Percentiles rank a stretch among this genome's conserved stretches.
phyloP scores from a whole-genome alignment of 2,113 vertebrate species.

The Pteropus alecto region DNA sequence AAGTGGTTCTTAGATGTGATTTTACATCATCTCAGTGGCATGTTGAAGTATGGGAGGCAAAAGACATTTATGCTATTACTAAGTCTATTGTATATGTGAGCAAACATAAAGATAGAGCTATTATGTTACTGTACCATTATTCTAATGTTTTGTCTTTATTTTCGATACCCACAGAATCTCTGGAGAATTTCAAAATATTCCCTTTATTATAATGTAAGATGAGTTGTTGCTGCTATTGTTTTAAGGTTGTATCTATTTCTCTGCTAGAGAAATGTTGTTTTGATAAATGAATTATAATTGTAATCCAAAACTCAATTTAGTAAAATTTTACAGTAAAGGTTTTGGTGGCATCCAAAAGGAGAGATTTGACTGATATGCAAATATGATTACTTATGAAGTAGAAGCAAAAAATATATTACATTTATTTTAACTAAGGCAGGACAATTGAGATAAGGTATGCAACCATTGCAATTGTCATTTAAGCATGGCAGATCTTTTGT shows the following conservation, averaged over 20 bases:
- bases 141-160: neutral
- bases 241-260: neutral
- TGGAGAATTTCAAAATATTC: neutral
- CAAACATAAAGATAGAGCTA: neutral
- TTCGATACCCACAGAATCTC: neutral
- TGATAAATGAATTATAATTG: constrained; percentile 12
- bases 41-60: neutral
- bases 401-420: neutral
- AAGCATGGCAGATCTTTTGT: neutral
- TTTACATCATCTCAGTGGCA: neutral
- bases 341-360: neutral
- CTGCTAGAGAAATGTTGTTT: constrained; percentile 11
- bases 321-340: neutral
- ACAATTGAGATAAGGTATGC: neutral
- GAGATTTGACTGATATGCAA: neutral
- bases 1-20: neutral
- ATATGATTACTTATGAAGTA: neutral
- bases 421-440: neutral
- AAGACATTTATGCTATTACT: constrained; percentile 15
- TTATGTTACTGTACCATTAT: neutral
- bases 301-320: neutral
- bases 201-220: neutral
- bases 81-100: neutral
- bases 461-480: neutral
- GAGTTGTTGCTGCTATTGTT: neutral